These are phyloP conservation scores for Pachyseris speciosa DNA, from an alignment of 64 coral and sea anemone genomes.

Conservation along the genomic window DNA sequence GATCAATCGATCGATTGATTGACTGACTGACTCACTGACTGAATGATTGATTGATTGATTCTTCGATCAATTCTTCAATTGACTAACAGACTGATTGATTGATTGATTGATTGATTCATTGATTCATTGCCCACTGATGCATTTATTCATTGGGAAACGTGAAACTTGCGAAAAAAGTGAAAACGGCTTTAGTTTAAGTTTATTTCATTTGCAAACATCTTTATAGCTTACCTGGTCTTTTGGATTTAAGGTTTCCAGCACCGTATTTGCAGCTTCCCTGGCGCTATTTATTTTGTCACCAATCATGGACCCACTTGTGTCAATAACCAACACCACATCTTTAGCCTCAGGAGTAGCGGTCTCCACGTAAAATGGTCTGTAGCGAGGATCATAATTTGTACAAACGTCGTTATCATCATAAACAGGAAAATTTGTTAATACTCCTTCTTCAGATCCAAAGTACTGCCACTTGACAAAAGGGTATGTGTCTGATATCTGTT, in stretches of 20 bases:
- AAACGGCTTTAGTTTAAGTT: neutral
- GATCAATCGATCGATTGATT: too few relatives aligned
- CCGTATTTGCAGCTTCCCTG: slow-evolving; percentile 70
- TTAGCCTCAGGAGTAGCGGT: slow-evolving; percentile 55
- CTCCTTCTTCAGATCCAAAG: slow-evolving; percentile 60
- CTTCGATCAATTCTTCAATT: neutral
- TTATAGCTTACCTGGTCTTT: slow-evolving; percentile 50
- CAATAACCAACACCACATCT: slow-evolving; percentile 70
- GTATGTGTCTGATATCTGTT: neutral
- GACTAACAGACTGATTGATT: neutral
- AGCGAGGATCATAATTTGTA: slow-evolving; percentile 52
- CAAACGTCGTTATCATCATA: neutral
- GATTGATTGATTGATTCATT: neutral
- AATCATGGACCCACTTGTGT: slow-evolving; percentile 67
- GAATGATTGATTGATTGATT: neutral
- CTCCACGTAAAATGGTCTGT: slow-evolving; percentile 76
- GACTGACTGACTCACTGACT: neutral
- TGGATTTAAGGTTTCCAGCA: slow-evolving; percentile 66
- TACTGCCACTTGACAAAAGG: slow-evolving; percentile 62
- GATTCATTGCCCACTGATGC: neutral
- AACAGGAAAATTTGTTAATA: slow-evolving; percentile 39
- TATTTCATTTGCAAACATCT: neutral
- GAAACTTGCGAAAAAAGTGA: too few relatives aligned
- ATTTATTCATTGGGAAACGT: neutral
- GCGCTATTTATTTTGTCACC: slow-evolving; percentile 1